phyloP scores from a whole-genome alignment of 2,888 invertebrate genomes.

The Spodoptera exigua region DNA sequence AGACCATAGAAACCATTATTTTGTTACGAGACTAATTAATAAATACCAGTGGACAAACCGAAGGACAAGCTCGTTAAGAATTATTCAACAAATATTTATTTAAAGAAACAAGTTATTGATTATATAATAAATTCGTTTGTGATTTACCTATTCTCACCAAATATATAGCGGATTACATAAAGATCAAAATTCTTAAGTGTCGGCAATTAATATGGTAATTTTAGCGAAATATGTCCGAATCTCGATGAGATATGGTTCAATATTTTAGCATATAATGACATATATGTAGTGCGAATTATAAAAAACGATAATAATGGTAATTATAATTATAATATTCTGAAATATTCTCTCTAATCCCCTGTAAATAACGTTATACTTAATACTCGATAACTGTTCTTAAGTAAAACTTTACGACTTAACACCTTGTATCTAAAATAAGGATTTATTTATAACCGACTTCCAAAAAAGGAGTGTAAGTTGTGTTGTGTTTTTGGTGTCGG shows the following conservation, averaged over 20 bases:
- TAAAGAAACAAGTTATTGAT: conserved; percentile 37
- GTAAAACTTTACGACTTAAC: no score
- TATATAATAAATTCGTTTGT: conserved; percentile 25
- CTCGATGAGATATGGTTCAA: conserved; percentile 65
- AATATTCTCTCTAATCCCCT: no score
- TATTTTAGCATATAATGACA: conserved; percentile 58
- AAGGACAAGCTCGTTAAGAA: no score
- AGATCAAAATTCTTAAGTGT: conserved; percentile 60
- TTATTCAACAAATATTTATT: conserved; percentile 34
- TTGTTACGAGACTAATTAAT: no score
- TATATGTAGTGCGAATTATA: conserved; percentile 57
- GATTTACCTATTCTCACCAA: conserved; percentile 22
- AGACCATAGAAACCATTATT: no score
- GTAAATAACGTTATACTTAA: no score
- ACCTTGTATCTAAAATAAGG: no score
- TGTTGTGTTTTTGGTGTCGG: no score
- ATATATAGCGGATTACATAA: conserved; percentile 55
- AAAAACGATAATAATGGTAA: conserved; percentile 42
- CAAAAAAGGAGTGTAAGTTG: no score
- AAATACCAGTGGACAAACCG: no score
- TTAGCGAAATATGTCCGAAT: conserved; percentile 61
- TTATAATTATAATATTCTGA: not conserved
- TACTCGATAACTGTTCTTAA: no score
- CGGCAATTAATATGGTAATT: conserved; percentile 70
- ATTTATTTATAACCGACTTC: no score